Conservation (phyloP, 2,888 invertebrate species). For the Eupithecia subumbrata region DNA sequence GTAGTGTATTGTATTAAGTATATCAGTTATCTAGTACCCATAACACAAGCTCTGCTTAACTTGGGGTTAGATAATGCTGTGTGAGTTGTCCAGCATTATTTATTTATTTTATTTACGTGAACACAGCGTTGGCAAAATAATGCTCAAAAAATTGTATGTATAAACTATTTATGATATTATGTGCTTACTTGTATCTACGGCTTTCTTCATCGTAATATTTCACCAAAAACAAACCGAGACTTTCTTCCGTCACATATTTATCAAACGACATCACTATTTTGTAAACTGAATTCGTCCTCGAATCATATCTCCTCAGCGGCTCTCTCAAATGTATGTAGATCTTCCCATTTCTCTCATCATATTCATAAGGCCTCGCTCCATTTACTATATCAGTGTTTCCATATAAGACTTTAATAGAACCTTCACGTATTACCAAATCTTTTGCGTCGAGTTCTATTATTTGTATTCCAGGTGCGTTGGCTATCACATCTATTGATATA, state of each 20-base stretch:
- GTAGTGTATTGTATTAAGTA: no score
- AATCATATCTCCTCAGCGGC: constrained; percentile 60
- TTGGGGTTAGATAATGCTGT: no score
- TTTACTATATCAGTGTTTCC: constrained; percentile 64
- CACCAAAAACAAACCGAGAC: constrained; percentile 65
- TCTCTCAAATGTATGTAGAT: constrained; percentile 67
- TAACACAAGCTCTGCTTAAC: no score
- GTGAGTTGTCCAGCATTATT: no score
- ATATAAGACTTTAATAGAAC: constrained; percentile 63
- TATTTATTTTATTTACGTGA: no score
- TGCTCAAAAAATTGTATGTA: no score
- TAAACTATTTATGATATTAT: background rate
- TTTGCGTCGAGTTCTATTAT: constrained; percentile 69
- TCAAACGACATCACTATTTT: constrained; percentile 65
- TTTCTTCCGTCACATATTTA: constrained; percentile 55
- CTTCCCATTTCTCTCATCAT: constrained; percentile 59
- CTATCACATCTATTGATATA: constrained; percentile 70
- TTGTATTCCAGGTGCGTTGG: constrained; percentile 66
- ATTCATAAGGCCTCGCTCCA: constrained; percentile 63
- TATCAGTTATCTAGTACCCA: no score
- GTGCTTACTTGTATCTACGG: constrained; percentile 61
- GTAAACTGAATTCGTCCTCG: constrained; percentile 54
- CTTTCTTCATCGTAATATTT: constrained; percentile 63
- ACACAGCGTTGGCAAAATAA: no score
- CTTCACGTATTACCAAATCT: constrained; percentile 61